phyloP scores from a whole-genome alignment of 2,113 vertebrate species.

The Paradoxurus hermaphroditus region DNA sequence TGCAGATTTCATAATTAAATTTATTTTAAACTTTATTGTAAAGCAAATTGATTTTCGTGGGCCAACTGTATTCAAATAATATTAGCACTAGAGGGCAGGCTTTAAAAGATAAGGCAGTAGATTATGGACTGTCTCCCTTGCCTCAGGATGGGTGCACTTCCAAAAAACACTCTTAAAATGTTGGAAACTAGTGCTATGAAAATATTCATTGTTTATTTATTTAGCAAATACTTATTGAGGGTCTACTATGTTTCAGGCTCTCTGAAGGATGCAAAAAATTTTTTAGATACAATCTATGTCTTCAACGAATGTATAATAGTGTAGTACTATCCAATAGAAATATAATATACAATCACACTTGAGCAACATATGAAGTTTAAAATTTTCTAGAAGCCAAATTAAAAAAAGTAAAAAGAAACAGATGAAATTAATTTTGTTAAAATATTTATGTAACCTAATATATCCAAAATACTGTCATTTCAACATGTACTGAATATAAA shows the following conservation, averaged over 20 bases:
- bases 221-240: not conserved
- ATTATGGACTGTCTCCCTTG: not conserved
- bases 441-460: not conserved
- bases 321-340: not conserved
- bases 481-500: not conserved
- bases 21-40: not conserved
- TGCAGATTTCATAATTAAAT: not conserved
- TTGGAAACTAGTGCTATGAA: not conserved
- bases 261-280: not conserved
- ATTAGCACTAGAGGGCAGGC: conserved; percentile 44
- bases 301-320: not conserved
- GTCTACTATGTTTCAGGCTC: not conserved
- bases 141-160: not conserved
- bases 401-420: not conserved
- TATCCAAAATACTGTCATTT: not conserved
- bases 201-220: not conserved
- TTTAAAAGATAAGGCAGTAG: conserved; percentile 29
- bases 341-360: not conserved
- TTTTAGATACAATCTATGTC: not conserved
- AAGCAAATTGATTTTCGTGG: conserved; percentile 8
- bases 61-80: not conserved
- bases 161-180: not conserved
- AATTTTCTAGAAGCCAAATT: not conserved
- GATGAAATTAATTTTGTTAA: not conserved
- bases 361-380: not conserved